Conservation (phyloP, 2,888 invertebrate species). For the Nemapogon koenigi region DNA sequence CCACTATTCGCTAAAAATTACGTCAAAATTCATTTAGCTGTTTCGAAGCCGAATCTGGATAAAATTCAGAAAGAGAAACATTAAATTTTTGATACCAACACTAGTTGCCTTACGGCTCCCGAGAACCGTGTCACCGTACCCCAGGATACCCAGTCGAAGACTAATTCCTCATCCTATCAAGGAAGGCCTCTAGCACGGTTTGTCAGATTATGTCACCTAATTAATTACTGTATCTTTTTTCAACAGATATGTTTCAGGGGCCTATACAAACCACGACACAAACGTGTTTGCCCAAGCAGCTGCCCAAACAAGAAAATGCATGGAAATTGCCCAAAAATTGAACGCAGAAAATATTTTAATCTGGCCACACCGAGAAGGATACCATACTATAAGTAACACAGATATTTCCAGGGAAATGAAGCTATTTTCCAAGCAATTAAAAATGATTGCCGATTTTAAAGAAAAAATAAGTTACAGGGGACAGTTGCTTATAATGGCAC, state of each 20-base stretch:
- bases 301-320: slow-evolving; percentile 66
- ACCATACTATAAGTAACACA: slow-evolving; percentile 63
- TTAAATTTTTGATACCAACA: too few species aligned
- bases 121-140: too few species aligned
- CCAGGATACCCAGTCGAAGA: too few species aligned
- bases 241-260: slow-evolving; percentile 65
- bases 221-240: neutral
- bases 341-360: slow-evolving; percentile 69
- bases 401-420: slow-evolving; percentile 67
- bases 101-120: too few species aligned
- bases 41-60: too few species aligned
- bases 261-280: slow-evolving; percentile 67
- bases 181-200: too few species aligned
- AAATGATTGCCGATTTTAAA: slow-evolving; percentile 68
- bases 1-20: too few species aligned
- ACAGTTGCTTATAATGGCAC: slow-evolving; percentile 64
- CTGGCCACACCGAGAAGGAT: slow-evolving; percentile 68
- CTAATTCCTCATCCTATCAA: neutral
- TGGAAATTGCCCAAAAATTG: slow-evolving; percentile 67
- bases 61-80: too few species aligned
- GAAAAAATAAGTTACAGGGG: slow-evolving; percentile 68
- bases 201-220: neutral
- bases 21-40: too few species aligned
- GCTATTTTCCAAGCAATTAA: slow-evolving; percentile 66
- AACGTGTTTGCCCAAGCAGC: slow-evolving; percentile 65